Conservation (phyloP, 2,797 vertebrate genomes). For the Paguma larvata region DNA sequence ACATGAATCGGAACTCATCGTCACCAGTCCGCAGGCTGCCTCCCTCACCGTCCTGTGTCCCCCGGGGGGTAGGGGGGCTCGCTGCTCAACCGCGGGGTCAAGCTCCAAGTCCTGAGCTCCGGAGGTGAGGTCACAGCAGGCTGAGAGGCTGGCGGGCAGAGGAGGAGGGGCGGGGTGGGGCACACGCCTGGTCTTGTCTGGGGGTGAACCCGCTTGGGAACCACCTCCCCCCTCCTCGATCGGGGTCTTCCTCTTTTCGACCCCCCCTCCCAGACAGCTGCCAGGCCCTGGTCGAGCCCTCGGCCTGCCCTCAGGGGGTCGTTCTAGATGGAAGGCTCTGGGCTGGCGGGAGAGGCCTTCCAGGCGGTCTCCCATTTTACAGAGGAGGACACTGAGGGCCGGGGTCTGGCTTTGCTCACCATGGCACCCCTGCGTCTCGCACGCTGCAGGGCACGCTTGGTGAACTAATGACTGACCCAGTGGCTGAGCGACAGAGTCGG, state of each 20-base stretch:
- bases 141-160: no score
- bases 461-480: not conserved
- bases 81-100: no score
- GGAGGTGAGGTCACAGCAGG: no score
- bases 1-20: not conserved
- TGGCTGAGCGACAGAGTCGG: not conserved
- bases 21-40: not conserved
- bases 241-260: not conserved
- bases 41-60: no score
- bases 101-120: no score
- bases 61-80: no score
- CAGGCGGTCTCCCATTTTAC: not conserved
- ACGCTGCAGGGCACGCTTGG: not conserved
- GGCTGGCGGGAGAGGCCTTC: not conserved
- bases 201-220: not conserved
- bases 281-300: fast-evolving
- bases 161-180: not conserved
- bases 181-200: fast-evolving
- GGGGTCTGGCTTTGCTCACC: not conserved
- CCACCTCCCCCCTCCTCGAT: fast-evolving
- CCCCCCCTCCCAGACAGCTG: not conserved
- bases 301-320: not conserved
- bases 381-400: not conserved
- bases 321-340: not conserved
- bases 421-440: no score